These are phyloP conservation scores for Rapana venosa DNA, from an alignment of 2,888 invertebrate species.

Conservation along the genomic window DNA sequence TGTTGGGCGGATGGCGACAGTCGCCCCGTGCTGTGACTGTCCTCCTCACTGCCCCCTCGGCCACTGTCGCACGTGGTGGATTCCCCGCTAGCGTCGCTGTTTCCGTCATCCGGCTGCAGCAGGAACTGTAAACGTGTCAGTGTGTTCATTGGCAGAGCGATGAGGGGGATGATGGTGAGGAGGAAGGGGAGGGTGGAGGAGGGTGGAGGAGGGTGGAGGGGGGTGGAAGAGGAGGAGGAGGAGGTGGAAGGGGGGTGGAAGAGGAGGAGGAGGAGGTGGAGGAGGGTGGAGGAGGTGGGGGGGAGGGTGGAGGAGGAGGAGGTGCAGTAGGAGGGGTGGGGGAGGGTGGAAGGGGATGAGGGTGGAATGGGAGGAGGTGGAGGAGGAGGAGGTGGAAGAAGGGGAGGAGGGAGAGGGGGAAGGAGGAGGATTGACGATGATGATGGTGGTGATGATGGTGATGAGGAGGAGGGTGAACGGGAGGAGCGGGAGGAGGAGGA, in stretches of 20 bases:
- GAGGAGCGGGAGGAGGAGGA: neutral
- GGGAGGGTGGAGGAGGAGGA: neutral
- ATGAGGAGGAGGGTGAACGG: too few species aligned
- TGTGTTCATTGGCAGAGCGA: neutral
- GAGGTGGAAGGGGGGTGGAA: neutral
- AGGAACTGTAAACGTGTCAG: constrained; percentile 39
- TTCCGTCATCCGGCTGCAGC: constrained; percentile 50
- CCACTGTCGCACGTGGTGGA: constrained; percentile 54
- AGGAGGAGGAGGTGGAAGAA: neutral
- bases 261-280: constrained; percentile 5
- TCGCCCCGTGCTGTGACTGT: constrained; percentile 51
- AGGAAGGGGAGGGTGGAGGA: neutral
- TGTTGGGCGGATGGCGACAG: constrained; percentile 42
- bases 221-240: too few species aligned
- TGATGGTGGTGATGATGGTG: neutral
- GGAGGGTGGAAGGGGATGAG: too few species aligned
- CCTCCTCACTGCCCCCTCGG: constrained; percentile 54
- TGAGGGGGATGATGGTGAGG: neutral
- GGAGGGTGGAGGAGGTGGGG: neutral
- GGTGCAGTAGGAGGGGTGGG: neutral
- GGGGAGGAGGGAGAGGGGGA: constrained; percentile 15
- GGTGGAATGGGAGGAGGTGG: too few species aligned
- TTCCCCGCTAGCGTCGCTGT: constrained; percentile 52
- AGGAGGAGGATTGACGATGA: neutral
- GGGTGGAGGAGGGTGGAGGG: too few species aligned